Evolutionary conservation across 2,113 vertebrate species (phyloP).

Genomic region (Triplophysa rosa): DNA sequence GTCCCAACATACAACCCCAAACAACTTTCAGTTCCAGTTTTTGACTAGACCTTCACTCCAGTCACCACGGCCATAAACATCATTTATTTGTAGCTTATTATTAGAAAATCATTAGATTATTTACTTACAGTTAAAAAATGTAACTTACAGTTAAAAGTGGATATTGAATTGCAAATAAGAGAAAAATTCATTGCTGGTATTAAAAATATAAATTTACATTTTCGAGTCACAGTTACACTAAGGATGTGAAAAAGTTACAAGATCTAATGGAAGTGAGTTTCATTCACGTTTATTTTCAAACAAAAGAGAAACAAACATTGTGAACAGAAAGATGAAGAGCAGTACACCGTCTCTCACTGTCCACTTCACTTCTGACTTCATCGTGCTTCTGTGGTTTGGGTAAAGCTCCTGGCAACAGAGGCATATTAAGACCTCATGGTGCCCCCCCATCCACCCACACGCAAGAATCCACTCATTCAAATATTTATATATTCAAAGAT

Average conservation of each 20-base stretch:
- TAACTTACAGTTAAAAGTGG: neutral
- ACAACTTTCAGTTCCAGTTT: slow-evolving; percentile 64
- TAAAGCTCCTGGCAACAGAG: too few relatives aligned
- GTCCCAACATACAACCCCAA: slow-evolving; percentile 59
- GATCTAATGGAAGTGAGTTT: neutral
- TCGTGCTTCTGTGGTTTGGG: too few relatives aligned
- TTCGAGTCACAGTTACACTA: neutral
- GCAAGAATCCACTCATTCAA: too few relatives aligned
- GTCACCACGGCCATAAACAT: slow-evolving; percentile 62
- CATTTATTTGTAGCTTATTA: neutral
- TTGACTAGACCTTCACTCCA: slow-evolving; percentile 59
- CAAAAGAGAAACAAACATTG: neutral
- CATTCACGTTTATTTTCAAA: neutral
- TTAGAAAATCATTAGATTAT: neutral
- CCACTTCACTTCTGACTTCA: slow-evolving; percentile 60
- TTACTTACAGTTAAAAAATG: too few relatives aligned
- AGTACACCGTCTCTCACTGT: slow-evolving; percentile 35
- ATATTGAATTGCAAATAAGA: slow-evolving; percentile 19
- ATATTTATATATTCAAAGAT: too few relatives aligned
- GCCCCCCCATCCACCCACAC: too few relatives aligned
- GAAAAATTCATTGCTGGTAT: slow-evolving; percentile 39
- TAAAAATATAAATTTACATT: neutral
- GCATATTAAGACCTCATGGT: too few relatives aligned
- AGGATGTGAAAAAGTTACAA: neutral
- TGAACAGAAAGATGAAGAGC: neutral